Percentiles rank a stretch among this genome's conserved stretches.
phyloP scores from a whole-genome alignment of 2,888 invertebrate genomes.

The Belgica antarctica region DNA sequence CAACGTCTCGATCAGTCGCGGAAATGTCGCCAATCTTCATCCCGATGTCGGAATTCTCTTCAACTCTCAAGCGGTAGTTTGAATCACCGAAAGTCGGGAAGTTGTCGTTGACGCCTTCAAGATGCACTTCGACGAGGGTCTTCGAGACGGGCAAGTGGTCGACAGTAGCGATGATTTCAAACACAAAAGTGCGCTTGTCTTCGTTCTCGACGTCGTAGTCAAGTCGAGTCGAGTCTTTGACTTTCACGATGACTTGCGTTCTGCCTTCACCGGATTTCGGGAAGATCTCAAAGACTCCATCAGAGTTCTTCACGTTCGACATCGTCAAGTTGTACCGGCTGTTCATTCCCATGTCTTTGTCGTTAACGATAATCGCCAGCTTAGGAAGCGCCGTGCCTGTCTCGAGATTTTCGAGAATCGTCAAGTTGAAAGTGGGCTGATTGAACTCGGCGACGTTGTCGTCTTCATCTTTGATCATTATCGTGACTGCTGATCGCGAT shows the following conservation, averaged over 20 bases:
- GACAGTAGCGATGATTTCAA: constrained; percentile 66
- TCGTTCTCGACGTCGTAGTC: constrained; percentile 70
- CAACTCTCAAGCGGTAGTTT: constrained; percentile 64
- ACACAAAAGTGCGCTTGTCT: constrained; percentile 61
- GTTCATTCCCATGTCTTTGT: constrained; percentile 71
- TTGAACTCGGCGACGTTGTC: constrained; percentile 74
- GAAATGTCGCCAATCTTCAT: constrained; percentile 62
- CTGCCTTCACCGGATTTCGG: constrained; percentile 68
- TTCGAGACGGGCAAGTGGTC: constrained; percentile 60
- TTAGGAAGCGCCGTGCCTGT: constrained; percentile 68
- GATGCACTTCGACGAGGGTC: constrained; percentile 62
- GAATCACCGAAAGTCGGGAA: constrained; percentile 65
- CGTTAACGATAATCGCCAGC: constrained; percentile 70
- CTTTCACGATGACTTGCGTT: constrained; percentile 71
- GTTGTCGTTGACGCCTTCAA: constrained; percentile 79
- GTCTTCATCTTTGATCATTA: constrained; percentile 75
- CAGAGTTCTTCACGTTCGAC: constrained; percentile 61
- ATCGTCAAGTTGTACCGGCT: constrained; percentile 67
- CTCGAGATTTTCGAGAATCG: constrained; percentile 74
- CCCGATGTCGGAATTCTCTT: constrained; percentile 65
- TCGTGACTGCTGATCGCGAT: constrained; percentile 67
- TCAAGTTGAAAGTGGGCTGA: constrained; percentile 63
- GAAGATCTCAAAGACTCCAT: constrained; percentile 63
- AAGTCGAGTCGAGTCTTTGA: constrained; percentile 63
- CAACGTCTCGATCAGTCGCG: constrained; percentile 73